Conservation (phyloP, 2,113 vertebrate species). For the Rhinichthys klamathensis region DNA sequence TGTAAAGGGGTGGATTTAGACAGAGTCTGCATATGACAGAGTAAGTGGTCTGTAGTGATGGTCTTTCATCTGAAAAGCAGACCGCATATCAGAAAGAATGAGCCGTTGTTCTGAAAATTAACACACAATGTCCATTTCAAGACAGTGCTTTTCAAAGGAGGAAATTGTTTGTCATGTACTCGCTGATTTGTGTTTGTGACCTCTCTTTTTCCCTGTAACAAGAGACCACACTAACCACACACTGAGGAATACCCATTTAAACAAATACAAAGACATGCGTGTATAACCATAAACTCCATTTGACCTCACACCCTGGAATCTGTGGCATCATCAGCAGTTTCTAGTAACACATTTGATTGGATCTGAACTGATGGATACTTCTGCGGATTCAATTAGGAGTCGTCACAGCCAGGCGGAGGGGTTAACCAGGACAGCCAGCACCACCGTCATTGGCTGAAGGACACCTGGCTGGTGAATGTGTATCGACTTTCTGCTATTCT, state of each 20-base stretch:
- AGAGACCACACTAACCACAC: background rate
- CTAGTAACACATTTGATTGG: slow-evolving; percentile 13
- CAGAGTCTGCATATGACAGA: background rate
- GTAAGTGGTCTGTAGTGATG: slow-evolving; percentile 42
- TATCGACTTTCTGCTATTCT: slow-evolving; percentile 61
- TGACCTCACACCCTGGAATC: background rate
- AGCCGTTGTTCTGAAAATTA: background rate
- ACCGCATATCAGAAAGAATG: slow-evolving; percentile 50
- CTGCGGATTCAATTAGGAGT: slow-evolving; percentile 58
- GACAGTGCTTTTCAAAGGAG: background rate
- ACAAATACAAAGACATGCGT: background rate
- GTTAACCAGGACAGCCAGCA: slow-evolving; percentile 33
- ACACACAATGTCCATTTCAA: slow-evolving; percentile 8
- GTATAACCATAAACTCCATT: background rate
- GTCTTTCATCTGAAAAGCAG: slow-evolving; percentile 59
- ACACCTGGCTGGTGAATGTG: slow-evolving; percentile 36
- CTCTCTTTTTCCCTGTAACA: background rate
- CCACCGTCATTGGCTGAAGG: slow-evolving; percentile 50
- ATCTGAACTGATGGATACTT: slow-evolving; percentile 56
- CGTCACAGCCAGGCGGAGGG: slow-evolving; percentile 42
- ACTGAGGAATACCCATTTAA: slow-evolving; percentile 4
- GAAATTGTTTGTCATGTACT: slow-evolving; percentile 22
- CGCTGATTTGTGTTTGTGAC: background rate
- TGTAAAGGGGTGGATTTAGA: slow-evolving; percentile 21
- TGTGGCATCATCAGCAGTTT: background rate